Base-by-base conservation (phyloP, 2,888 invertebrate species). In the Ophion obscuratus region DNA sequence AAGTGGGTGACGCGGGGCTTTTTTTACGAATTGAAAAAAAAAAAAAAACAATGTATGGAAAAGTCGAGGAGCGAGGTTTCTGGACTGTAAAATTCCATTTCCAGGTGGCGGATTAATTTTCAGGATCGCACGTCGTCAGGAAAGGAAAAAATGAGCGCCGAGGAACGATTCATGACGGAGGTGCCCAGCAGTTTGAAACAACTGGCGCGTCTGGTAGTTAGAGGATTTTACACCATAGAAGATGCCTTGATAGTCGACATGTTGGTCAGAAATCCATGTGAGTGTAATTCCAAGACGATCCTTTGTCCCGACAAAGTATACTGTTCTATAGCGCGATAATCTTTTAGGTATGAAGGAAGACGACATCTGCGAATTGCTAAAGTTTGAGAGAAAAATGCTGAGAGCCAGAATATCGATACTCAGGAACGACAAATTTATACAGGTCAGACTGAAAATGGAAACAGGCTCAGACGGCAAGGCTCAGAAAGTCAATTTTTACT, bases 401-500 rank as follows among this genome's bases (percentile, higher is more conserved):
- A 95, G 99, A 91, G 97, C 98, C 1, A 95, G 98, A 90, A 97
- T 99, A 94, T 95, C 98, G 0, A 97, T 97, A 0, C 94, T 99
- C 85, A 97, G 97, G 93, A 98, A 96, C 92, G 99, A 99, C 93
- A 98, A 99, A 95, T 98, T 99, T 92, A 97, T 98, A 88, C 98
- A 98, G 96, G 97, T 98, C 53, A 96, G 98, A 90, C 95, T 99
- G 90, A 97, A 98, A 95, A 98, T 99, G 97, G 99, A 99, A 95
- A 99, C 99, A 79, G 98, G 98, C 59, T 96, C 96, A 0, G 99
- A 99, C 94, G 98, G 98, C 5, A 98, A 98, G 95, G 98, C 98
- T 53, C 98, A 98, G 92, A 98, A 98, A 95, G 98, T 99, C 27
- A 99, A 99, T 94, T 99, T 99, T 94, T 99, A 99, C 94, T 99